Percentiles rank a stretch among this genome's conserved stretches.
Evolutionary conservation across 92 coral and sea anemone species (phyloP).

Genomic region (Zoanthus gigantus): DNA sequence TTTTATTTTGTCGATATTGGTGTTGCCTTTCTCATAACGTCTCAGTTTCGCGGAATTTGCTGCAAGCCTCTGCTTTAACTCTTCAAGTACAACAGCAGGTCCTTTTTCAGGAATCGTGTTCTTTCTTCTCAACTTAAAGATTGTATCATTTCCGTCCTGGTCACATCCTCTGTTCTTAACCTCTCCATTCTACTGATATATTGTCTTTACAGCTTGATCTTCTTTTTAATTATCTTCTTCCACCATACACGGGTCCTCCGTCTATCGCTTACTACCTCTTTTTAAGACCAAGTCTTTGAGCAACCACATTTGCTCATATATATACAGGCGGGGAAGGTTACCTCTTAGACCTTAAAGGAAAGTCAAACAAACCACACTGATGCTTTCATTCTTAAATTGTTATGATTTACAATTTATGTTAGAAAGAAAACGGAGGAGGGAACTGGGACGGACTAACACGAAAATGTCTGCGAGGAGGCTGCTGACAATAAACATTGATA

Average conservation of each 20-base stretch:
- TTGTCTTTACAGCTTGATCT: constrained; percentile 56
- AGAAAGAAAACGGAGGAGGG: no score
- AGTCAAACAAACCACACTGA: no score
- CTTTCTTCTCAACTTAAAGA: constrained; percentile 37
- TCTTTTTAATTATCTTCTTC: constrained; percentile 45
- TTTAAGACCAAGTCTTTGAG: constrained; percentile 42
- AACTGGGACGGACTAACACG: no score
- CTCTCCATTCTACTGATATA: constrained; percentile 53
- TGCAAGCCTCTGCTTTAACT: constrained; percentile 42
- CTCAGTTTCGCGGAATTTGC: constrained; percentile 48
- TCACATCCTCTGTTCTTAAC: constrained; percentile 38
- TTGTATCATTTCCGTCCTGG: constrained; percentile 20
- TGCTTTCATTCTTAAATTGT: no score
- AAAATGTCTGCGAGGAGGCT: no score
- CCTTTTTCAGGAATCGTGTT: constrained; percentile 20
- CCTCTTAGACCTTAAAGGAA: no score
- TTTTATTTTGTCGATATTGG: constrained; percentile 65
- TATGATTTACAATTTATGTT: no score
- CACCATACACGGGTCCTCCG: constrained; percentile 53
- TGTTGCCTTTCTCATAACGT: constrained; percentile 49
- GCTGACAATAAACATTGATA: no score
- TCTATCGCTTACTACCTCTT: constrained; percentile 32
- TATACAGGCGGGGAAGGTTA: no score
- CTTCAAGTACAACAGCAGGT: constrained; percentile 41
- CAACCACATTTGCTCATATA: constrained; percentile 9